Evolutionary conservation across 2,888 invertebrate genomes (phyloP), one percentile per base, ranked within the genome.

Genomic region (Agrotis segetum): DNA sequence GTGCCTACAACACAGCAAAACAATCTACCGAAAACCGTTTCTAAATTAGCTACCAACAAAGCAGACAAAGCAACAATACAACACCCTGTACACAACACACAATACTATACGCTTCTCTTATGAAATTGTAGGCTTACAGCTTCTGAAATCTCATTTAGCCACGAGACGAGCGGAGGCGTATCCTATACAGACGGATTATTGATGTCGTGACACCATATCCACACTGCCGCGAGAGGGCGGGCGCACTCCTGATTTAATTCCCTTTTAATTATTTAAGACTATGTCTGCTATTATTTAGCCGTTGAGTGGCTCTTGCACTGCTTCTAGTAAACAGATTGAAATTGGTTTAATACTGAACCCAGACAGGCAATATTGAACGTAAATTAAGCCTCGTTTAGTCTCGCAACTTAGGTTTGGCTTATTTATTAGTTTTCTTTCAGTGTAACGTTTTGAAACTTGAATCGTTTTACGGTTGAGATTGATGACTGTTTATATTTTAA

Each of bases 131-230:
- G 67, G 85, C 76, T 83, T 80, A 81, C 44, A 67, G 65, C 53
- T n/a, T 77, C 68, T 66, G 79, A 85, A 85, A 87, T 87, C 85
- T 85, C 83, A 85, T 89, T 85, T 84, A 81, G 79, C 67, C 53
- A 29, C n/a, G 60, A 73, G 73, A 74, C 66, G 76, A 62, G 71
- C 47, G 62, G 59, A 72, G 71, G 55, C 62, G 74, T 79, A 82
- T 84, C 82, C 77, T 77, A 61, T 68, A 79, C 74, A 74, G 59
- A 76, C 80, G 87, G 87, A 85, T 88, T 88, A 89, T 89, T 86
- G 86, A 88, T 85, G 86, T 81, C 79, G 77, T 62, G 76, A 80
- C 82, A 80, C 77, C 83, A 85, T 85, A 85, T 83, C 84, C 82
- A 65, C 46, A 71, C 71, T 85, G 85, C 83, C 79, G 77, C 76